Evolutionary conservation across 1,140 invertebrate species (phyloP).

Genomic region (Drosophila obscura): DNA sequence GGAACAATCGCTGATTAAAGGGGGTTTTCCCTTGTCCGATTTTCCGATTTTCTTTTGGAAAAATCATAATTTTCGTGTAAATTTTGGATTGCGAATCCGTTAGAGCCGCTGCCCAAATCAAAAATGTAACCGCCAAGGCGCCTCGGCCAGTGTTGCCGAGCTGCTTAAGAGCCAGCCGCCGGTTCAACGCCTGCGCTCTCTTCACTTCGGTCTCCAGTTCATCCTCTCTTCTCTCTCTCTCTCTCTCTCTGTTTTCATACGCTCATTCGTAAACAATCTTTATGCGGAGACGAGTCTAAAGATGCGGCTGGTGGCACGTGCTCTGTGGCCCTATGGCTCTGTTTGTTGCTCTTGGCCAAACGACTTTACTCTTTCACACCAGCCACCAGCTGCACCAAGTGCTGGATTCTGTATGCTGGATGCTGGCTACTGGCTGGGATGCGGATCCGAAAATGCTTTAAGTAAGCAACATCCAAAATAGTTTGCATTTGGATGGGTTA

Average conservation of each 20-base stretch:
- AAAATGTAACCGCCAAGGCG: conserved; percentile 29
- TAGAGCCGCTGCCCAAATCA: conserved; percentile 22
- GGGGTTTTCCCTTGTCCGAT: not conserved
- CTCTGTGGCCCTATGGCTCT: conserved; percentile 10
- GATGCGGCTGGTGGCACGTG: conserved; percentile 49
- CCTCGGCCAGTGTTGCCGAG: conserved; percentile 66
- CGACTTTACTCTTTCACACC: conserved; percentile 58
- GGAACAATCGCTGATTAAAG: not conserved
- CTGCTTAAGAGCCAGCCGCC: conserved; percentile 1
- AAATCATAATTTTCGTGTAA: not conserved
- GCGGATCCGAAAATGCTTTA: conserved; percentile 52
- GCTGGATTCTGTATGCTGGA: too few relatives aligned
- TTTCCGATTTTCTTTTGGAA: not conserved
- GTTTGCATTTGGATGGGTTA: conserved; percentile 37
- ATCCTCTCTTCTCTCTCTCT: too few relatives aligned
- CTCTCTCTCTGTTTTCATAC: conserved; percentile 72
- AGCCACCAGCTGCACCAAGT: conserved; percentile 37
- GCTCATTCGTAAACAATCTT: conserved; percentile 71
- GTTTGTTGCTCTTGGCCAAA: conserved; percentile 58
- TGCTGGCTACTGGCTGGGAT: conserved; percentile 18
- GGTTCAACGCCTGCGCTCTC: conserved; percentile 57
- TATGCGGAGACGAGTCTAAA: not conserved
- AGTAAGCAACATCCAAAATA: conserved; percentile 62
- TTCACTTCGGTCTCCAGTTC: conserved; percentile 12
- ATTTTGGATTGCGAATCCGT: conserved; percentile 13